Percentiles rank a stretch among this genome's conserved stretches.
Conservation (phyloP, 2,888 invertebrate species). For the Eutolmus rufibarbis region DNA sequence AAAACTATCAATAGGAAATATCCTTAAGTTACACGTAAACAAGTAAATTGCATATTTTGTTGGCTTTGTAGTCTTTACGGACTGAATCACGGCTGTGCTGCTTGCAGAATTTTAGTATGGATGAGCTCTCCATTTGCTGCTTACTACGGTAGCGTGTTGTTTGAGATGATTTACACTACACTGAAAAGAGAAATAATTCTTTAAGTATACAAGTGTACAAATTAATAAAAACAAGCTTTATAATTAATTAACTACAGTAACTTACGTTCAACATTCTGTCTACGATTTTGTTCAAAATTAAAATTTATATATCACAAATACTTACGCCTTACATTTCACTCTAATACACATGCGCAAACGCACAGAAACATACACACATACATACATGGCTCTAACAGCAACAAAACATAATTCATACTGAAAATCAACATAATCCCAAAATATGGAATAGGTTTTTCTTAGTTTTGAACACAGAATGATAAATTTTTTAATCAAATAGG, state of each 20-base stretch:
- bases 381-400: too few species aligned
- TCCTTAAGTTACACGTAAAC: conserved; percentile 1
- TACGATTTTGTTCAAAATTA: background rate
- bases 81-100: background rate
- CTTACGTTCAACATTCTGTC: background rate
- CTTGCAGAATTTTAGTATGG: background rate
- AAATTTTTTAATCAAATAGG: too few species aligned
- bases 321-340: too few species aligned
- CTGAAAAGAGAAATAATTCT: background rate
- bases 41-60: conserved; percentile 4
- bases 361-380: too few species aligned
- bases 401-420: too few species aligned
- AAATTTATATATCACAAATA: background rate
- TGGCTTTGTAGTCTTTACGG: background rate
- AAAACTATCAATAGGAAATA: conserved; percentile 23
- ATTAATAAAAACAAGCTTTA: background rate
- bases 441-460: too few species aligned
- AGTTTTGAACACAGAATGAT: too few species aligned
- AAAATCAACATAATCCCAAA: too few species aligned
- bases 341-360: too few species aligned
- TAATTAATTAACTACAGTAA: background rate
- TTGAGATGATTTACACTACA: conserved; percentile 1
- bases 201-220: background rate
- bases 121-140: background rate
- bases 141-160: background rate